Percentiles rank a stretch among this genome's conserved stretches.
These are phyloP conservation scores for Callocephalon fimbriatum DNA, from an alignment of 2,113 vertebrate genomes.

Conservation along the genomic window DNA sequence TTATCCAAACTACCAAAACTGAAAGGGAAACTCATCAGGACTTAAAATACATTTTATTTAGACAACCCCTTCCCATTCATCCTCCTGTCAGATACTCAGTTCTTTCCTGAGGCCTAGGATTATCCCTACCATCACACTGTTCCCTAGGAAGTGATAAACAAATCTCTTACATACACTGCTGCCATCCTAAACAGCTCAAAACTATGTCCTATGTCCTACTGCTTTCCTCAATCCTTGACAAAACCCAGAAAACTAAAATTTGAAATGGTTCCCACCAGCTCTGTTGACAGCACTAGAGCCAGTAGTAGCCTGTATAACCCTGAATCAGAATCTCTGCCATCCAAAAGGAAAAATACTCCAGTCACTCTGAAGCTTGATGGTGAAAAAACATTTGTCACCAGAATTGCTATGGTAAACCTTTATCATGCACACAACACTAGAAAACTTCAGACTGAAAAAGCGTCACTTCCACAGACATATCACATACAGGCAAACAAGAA, in stretches of 20 bases:
- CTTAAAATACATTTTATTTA: neutral
- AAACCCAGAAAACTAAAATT: neutral
- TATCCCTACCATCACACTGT: neutral
- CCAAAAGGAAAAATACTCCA: slow-evolving; percentile 4
- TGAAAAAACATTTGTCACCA: neutral
- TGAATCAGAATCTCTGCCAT: slow-evolving; percentile 5
- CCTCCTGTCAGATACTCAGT: neutral
- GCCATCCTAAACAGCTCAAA: neutral
- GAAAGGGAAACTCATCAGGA: neutral
- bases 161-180: neutral
- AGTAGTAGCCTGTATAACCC: neutral
- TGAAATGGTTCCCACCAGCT: neutral
- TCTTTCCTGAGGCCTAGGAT: neutral
- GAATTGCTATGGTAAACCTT: neutral
- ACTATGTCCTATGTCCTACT: neutral
- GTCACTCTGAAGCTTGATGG: neutral
- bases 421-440: neutral
- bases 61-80: neutral
- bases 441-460: neutral
- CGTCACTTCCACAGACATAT: neutral
- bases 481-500: neutral
- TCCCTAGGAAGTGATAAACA: neutral
- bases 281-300: neutral
- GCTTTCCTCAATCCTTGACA: neutral
- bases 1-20: neutral